Evolutionary conservation across 2,797 vertebrate genomes (phyloP).

Genomic region (Alfaro cultratus): DNA sequence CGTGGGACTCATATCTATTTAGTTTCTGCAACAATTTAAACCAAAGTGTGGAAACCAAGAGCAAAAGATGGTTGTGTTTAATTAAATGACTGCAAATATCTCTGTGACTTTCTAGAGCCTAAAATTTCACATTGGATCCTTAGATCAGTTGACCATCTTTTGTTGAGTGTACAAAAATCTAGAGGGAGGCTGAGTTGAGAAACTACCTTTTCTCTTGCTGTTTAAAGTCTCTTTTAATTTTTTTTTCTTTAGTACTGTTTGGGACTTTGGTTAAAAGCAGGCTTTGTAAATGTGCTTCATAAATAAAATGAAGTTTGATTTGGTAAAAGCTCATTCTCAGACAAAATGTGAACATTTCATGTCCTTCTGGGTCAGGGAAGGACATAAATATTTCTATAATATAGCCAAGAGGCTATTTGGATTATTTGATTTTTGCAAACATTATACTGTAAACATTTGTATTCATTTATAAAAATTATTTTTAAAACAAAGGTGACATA

Average conservation of each 20-base stretch:
- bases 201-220: not conserved
- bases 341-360: constrained; percentile 57
- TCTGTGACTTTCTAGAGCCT: not conserved
- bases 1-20: constrained; percentile 55
- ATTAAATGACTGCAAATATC: constrained; percentile 12
- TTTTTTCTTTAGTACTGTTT: not conserved
- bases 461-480: constrained; percentile 7
- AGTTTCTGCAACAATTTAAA: constrained; percentile 55
- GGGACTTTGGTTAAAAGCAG: not conserved
- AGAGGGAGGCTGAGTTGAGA: not conserved
- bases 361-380: constrained; percentile 40
- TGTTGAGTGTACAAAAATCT: not conserved
- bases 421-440: constrained; percentile 43
- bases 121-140: not conserved
- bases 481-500: not conserved
- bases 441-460: constrained; percentile 37
- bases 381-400: constrained; percentile 33
- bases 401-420: constrained; percentile 27
- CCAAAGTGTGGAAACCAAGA: constrained; percentile 42
- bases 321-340: constrained; percentile 54
- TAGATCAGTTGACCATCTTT: not conserved
- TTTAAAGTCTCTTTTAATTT: not conserved
- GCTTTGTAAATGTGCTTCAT: not conserved
- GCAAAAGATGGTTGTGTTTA: constrained; percentile 57
- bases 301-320: not conserved